Conservation (phyloP, 2,113 vertebrate genomes). For the Equus quagga region DNA sequence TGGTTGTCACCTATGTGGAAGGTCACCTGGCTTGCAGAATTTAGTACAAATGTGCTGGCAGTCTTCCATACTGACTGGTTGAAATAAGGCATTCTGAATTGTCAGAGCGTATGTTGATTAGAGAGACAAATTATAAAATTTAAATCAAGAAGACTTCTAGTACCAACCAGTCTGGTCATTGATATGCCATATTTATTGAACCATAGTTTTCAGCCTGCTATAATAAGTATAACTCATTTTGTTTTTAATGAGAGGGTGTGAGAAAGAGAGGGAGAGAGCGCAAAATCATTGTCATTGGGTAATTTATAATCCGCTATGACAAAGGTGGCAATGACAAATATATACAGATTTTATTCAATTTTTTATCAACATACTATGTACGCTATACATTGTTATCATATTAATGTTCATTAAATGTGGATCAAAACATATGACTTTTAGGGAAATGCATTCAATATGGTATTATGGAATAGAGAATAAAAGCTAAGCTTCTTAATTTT, state of each 20-base stretch:
- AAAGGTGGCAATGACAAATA: not conserved
- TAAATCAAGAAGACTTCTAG: not conserved
- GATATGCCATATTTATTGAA: not conserved
- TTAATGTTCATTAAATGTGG: not conserved
- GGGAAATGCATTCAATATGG: not conserved
- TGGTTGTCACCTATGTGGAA: not conserved
- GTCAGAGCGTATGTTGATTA: not conserved
- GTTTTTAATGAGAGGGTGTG: not conserved
- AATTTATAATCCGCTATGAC: not conserved
- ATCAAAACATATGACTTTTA: not conserved
- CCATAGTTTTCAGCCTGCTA: not conserved
- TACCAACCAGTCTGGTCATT: not conserved
- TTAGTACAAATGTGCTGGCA: not conserved
- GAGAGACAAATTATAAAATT: not conserved
- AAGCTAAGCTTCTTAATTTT: not conserved
- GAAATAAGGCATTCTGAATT: not conserved
- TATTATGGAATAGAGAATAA: not conserved
- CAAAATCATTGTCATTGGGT: not conserved
- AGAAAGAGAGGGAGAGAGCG: not conserved
- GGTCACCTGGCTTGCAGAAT: not conserved
- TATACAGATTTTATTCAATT: not conserved
- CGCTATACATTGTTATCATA: not conserved
- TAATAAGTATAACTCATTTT: not conserved
- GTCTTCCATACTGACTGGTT: not conserved
- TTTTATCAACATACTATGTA: not conserved